phyloP scores from a whole-genome alignment of 2,113 vertebrate species.

The Apteryx mantelli region DNA sequence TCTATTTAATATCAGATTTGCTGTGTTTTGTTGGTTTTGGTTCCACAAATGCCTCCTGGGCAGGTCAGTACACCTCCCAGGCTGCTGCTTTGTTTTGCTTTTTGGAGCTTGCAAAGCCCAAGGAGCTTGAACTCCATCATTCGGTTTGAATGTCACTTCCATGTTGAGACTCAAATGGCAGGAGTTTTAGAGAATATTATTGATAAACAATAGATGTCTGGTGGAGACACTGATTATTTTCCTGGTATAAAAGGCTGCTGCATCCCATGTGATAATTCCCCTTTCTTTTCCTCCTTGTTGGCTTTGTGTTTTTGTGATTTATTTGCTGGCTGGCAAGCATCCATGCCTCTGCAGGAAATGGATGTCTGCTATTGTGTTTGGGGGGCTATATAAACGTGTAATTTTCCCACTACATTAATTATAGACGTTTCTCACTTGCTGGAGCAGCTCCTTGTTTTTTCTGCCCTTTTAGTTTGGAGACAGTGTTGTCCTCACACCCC shows the following conservation, averaged over 20 bases:
- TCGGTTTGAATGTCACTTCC: neutral
- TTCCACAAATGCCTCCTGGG: neutral
- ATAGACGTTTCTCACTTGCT: neutral
- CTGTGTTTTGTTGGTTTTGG: neutral
- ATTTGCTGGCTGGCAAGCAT: neutral
- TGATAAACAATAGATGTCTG: conserved; percentile 38
- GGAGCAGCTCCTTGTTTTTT: neutral
- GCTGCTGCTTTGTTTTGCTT: neutral
- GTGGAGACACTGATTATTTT: conserved; percentile 14
- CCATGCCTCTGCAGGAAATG: conserved; percentile 47
- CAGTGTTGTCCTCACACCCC: neutral
- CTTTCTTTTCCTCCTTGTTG: conserved; percentile 11
- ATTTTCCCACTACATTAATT: conserved; percentile 37
- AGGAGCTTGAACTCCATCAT: neutral
- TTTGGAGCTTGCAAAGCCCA: neutral
- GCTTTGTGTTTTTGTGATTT: conserved; percentile 46
- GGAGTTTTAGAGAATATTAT: neutral
- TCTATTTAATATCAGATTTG: neutral
- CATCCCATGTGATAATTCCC: conserved; percentile 14
- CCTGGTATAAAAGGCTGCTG: conserved; percentile 20
- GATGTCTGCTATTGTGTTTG: conserved; percentile 31
- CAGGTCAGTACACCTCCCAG: neutral
- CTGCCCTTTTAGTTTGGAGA: neutral
- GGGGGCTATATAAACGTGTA: neutral
- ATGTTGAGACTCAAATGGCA: neutral